Conservation (phyloP, 2,113 vertebrate genomes). For the Dromiciops gliroides region DNA sequence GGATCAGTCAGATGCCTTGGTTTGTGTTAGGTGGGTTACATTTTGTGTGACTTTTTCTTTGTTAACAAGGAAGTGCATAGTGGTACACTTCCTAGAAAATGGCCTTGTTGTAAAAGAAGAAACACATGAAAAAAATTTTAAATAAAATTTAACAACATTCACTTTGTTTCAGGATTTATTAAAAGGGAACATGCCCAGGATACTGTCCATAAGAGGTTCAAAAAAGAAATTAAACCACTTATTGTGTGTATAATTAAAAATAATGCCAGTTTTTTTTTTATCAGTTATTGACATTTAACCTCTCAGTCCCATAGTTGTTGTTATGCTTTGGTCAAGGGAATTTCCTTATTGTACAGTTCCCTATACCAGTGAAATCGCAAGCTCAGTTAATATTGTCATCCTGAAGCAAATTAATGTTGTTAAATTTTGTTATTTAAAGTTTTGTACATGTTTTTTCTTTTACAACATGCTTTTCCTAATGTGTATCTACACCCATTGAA, state of each 20-base stretch:
- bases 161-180: neutral
- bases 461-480: neutral
- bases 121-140: neutral
- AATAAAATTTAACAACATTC: neutral
- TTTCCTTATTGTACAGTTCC: neutral
- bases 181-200: conserved; percentile 33
- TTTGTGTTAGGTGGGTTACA: neutral
- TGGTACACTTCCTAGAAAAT: neutral
- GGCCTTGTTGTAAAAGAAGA: neutral
- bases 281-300: neutral
- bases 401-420: neutral
- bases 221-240: conserved; percentile 57
- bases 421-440: neutral
- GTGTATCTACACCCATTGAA: neutral
- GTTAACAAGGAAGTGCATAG: neutral
- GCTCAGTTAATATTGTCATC: neutral
- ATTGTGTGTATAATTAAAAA: conserved; percentile 13
- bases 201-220: neutral
- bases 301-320: neutral
- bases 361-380: neutral
- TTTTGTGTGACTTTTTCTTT: neutral
- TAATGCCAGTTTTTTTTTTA: conserved; percentile 6
- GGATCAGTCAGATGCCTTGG: neutral
- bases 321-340: neutral
- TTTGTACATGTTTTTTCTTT: neutral